Conservation (phyloP, 2,113 vertebrate species). For the Seriola rivoliana region DNA sequence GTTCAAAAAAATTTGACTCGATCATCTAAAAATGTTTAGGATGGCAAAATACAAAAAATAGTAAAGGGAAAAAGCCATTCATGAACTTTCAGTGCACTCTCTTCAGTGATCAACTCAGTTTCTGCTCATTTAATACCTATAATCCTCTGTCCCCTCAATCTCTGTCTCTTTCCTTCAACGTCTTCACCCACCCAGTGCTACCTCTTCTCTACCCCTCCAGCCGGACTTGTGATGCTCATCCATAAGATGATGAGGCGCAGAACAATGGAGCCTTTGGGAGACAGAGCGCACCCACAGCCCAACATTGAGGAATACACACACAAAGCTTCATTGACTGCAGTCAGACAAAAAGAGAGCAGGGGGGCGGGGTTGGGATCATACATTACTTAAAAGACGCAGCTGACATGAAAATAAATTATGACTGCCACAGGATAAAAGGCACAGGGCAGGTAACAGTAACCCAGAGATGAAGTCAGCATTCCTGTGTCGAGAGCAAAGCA, state of each 20-base stretch:
- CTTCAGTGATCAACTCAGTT: slow-evolving; percentile 26
- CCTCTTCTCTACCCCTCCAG: slow-evolving; percentile 53
- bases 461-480: slow-evolving; percentile 34
- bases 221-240: slow-evolving; percentile 82
- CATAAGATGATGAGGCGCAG: slow-evolving; percentile 81
- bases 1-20: slow-evolving; percentile 1
- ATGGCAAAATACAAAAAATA: slow-evolving; percentile 9
- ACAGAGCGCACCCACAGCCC: slow-evolving; percentile 72
- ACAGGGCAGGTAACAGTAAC: slow-evolving; percentile 36
- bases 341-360: slow-evolving; percentile 40
- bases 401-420: slow-evolving; percentile 44
- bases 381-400: slow-evolving; percentile 38
- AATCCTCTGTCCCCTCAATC: slow-evolving; percentile 38
- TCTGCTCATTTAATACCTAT: slow-evolving; percentile 45
- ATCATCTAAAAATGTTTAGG: slow-evolving; percentile 28
- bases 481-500: neutral
- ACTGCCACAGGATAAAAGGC: slow-evolving; percentile 6
- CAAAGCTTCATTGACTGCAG: slow-evolving; percentile 86
- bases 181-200: slow-evolving; percentile 22
- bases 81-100: slow-evolving; percentile 32
- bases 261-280: slow-evolving; percentile 87
- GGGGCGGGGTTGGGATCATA: slow-evolving; percentile 5
- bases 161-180: slow-evolving; percentile 24
- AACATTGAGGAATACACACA: slow-evolving; percentile 84
- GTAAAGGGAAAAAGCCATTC: neutral